phyloP scores from a whole-genome alignment of 2,113 vertebrate genomes.

The Tachysurus vachellii region DNA sequence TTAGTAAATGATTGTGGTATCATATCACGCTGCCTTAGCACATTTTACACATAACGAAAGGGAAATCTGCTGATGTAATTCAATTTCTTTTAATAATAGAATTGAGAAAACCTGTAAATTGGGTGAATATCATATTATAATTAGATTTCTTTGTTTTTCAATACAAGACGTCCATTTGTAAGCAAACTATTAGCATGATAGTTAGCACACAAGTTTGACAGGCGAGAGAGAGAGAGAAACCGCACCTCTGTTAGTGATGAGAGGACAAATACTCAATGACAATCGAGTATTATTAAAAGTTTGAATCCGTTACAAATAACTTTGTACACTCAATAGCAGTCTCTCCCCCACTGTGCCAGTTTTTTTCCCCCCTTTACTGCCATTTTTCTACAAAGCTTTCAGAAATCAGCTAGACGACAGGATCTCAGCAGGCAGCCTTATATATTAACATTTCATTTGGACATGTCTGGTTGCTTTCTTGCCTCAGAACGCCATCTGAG shows the following conservation, averaged over 20 bases:
- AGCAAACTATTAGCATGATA: not conserved
- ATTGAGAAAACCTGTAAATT: not conserved
- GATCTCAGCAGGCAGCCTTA: slow-evolving; percentile 8
- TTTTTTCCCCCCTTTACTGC: not conserved
- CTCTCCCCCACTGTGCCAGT: not conserved
- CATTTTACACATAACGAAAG: too few species aligned
- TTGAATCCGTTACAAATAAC: not conserved
- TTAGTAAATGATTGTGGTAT: not conserved
- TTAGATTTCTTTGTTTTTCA: not conserved
- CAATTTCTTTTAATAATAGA: not conserved
- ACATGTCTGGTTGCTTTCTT: not conserved
- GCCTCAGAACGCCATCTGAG: not conserved
- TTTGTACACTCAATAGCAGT: not conserved
- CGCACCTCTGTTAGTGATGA: not conserved
- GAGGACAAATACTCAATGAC: too few species aligned
- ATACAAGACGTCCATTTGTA: not conserved
- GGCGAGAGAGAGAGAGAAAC: not conserved
- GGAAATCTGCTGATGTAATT: not conserved
- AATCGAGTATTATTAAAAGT: not conserved
- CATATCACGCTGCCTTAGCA: not conserved
- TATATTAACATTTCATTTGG: slow-evolving; percentile 10
- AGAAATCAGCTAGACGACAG: not conserved
- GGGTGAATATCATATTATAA: not conserved
- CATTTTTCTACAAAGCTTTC: not conserved
- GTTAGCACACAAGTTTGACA: not conserved